A percentile compares a stretch with the other conserved stretches of the same genome.
Conservation (phyloP, 2,113 vertebrate species). For the Urocitellus parryii region DNA sequence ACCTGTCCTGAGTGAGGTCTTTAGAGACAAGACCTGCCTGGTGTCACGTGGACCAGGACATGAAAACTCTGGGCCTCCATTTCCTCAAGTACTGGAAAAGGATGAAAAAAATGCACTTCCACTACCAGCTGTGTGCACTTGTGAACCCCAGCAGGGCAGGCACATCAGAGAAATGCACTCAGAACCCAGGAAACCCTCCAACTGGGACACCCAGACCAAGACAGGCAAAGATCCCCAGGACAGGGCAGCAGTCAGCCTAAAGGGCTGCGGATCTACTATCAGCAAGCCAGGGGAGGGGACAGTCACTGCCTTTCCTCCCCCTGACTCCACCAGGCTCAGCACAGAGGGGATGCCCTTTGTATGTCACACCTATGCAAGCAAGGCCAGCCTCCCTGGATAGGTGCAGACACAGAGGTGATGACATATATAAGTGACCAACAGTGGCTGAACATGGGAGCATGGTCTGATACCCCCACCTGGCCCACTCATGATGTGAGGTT, state of each 20-base stretch:
- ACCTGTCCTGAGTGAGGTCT: background rate
- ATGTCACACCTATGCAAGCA: background rate
- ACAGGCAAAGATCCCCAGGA: background rate
- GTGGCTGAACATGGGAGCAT: background rate
- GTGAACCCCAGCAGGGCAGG: background rate
- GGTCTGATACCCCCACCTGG: background rate
- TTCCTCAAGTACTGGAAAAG: background rate
- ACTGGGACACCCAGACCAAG: background rate
- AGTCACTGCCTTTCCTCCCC: background rate
- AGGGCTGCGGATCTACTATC: background rate
- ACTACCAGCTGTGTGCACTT: background rate
- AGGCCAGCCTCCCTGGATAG: background rate
- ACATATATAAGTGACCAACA: background rate
- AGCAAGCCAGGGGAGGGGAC: background rate
- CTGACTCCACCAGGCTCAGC: background rate
- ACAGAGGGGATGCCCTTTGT: no score
- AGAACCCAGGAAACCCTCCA: background rate
- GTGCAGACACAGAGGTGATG: background rate
- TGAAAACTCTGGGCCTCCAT: background rate
- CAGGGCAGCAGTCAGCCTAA: background rate
- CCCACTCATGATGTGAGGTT: fast-evolving
- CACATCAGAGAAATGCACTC: no score
- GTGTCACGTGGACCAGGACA: background rate
- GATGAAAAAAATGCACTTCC: background rate
- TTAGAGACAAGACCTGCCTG: background rate